These are phyloP conservation scores for Muscicapa comitata DNA, from an alignment of 2,797 vertebrate species.

Conservation along the genomic window DNA sequence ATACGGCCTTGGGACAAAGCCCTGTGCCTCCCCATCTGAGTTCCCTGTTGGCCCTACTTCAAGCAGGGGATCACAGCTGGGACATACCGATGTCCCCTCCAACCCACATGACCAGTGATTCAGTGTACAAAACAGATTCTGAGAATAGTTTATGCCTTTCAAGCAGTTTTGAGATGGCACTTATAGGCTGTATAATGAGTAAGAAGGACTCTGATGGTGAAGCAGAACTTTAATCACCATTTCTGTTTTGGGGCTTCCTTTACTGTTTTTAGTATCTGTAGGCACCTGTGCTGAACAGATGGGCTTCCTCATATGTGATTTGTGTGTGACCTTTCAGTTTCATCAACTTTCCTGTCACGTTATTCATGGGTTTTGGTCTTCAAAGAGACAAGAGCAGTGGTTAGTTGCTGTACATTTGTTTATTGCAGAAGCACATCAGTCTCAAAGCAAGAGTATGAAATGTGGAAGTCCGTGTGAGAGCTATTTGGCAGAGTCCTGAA, in stretches of 20 bases:
- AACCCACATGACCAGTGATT: accelerated
- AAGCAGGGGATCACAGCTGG: accelerated
- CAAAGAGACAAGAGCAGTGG: no score
- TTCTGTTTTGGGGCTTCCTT: neutral
- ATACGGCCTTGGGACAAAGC: accelerated
- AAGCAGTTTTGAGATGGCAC: neutral
- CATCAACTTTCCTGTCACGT: neutral
- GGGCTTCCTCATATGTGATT: neutral
- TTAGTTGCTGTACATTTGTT: no score
- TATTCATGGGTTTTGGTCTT: no score
- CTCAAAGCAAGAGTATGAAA: no score
- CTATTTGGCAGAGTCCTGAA: no score
- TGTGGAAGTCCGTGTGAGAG: no score
- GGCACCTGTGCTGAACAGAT: neutral
- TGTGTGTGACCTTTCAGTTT: neutral
- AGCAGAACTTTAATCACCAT: neutral
- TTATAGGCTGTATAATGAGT: neutral
- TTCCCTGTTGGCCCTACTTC: neutral
- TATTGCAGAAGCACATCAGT: no score
- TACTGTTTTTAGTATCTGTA: neutral
- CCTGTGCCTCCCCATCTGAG: accelerated
- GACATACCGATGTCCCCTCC: accelerated
- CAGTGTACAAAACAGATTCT: neutral
- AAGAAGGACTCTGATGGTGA: neutral
- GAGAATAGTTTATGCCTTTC: neutral